These are phyloP conservation scores for Lamprotornis superbus DNA, from an alignment of 2,113 vertebrate species.

Conservation along the genomic window DNA sequence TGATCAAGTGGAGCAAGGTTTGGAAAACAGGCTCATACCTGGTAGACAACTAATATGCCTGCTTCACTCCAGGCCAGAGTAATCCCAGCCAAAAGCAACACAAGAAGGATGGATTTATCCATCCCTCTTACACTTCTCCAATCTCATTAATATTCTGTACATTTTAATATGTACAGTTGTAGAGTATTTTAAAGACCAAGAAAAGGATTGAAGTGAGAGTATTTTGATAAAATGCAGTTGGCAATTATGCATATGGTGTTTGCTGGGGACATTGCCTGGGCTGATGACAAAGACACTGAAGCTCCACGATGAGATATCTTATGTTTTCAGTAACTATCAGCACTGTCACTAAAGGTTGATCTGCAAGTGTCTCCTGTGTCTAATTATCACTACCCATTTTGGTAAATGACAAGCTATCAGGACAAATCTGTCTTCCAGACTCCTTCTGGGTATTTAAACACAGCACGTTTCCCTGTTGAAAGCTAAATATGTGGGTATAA, in stretches of 20 bases:
- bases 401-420: slow-evolving; percentile 70
- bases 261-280: not conserved
- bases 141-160: not conserved
- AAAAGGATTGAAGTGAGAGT: not conserved
- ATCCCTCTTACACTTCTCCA: not conserved
- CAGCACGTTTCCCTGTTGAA: not conserved
- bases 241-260: not conserved
- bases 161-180: not conserved
- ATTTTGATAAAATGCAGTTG: not conserved
- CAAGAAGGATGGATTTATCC: not conserved
- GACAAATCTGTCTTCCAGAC: slow-evolving; percentile 62
- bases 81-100: not conserved
- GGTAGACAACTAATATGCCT: not conserved
- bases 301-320: slow-evolving; percentile 37
- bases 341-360: slow-evolving; percentile 47
- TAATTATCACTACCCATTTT: slow-evolving; percentile 72
- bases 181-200: not conserved
- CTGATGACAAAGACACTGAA: slow-evolving; percentile 39
- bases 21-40: not conserved
- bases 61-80: not conserved
- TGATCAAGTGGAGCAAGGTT: not conserved
- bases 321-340: slow-evolving; percentile 56
- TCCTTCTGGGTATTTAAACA: slow-evolving; percentile 42
- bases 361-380: slow-evolving; percentile 63
- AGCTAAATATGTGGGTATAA: not conserved